Conservation (phyloP, 2,797 vertebrate species). For the Oreochromis mossambicus region DNA sequence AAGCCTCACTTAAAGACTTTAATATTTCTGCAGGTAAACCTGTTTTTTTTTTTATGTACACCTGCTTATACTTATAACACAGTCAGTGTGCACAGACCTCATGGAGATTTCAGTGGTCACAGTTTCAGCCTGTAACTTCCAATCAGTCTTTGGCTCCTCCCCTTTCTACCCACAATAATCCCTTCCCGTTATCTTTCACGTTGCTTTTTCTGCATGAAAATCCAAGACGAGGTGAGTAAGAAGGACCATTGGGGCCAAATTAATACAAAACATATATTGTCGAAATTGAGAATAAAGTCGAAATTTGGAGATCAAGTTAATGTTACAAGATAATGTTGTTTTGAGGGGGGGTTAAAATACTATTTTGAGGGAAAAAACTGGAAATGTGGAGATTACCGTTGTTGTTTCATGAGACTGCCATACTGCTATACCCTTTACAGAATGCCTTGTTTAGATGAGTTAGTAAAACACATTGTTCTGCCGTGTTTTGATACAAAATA, state of each 20-base stretch:
- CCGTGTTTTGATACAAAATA: not conserved
- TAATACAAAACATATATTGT: not conserved
- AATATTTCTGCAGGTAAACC: not conserved
- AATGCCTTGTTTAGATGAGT: not conserved
- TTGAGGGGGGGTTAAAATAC: not conserved
- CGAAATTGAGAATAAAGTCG: not conserved
- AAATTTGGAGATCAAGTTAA: not conserved
- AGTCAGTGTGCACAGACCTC: not conserved
- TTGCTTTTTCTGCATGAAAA: not conserved
- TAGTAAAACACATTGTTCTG: not conserved
- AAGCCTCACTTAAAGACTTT: not conserved
- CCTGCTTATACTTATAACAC: not conserved
- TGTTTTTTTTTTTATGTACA: not conserved
- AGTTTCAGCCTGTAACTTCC: not conserved
- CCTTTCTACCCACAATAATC: not conserved
- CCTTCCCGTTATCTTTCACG: not conserved
- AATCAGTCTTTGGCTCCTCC: slow-evolving; percentile 30
- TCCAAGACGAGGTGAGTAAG: slow-evolving; percentile 17
- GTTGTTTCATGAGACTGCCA: not conserved
- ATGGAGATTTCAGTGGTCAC: not conserved
- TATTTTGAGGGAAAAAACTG: not conserved
- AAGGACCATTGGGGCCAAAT: not conserved
- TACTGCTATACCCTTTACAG: not conserved
- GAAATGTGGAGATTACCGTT: not conserved
- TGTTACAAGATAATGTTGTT: not conserved